Base-by-base conservation (phyloP, 2,888 invertebrate species). In the Meteorus colon region DNA sequence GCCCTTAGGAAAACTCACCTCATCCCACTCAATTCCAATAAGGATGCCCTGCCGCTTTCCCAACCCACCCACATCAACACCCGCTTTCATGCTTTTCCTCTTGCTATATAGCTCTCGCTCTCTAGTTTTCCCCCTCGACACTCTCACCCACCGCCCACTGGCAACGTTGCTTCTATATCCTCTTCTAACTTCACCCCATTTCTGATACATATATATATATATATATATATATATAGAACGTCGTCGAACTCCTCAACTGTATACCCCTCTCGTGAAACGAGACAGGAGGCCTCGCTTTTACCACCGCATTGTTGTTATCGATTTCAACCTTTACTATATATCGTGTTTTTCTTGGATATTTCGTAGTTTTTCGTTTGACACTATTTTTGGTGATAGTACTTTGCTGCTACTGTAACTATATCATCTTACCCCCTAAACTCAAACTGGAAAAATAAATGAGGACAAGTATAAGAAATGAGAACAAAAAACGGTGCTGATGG, bases 251-350 rank as follows among this genome's bases (percentile, higher is more conserved):
- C 71, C 73, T 69, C 65, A 45, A 45, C 62, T 62, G 68, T 73
- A 76, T 41, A 41, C 41, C 67, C 55, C 71, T 66, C 78, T 72
- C 78, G 80, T 74, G 70, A 27, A 62, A 72, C 69, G 74, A 75
- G 71, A 76, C 79, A 78, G 80, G 76, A 81, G 84, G 82, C 85
- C 83, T 82, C 81, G 84, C 83, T 84, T 85, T 84, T 83, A 83
- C 83, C 84, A 82, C 82, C 68, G 81, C 83, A 86, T 86, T 86
- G 86, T 88, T 86, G 84, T 81, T 88, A 87, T 87, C 86, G 87
- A 88, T 88, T 76, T 88, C 82, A 82, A 67, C 79, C 80, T 81
- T 81, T 78, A 81, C 82, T 84, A 82, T 34, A 34, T 65, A 34
- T 65, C 85, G 82, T 84, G 84, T 86, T 86, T 87, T 87, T 87